Evolutionary conservation across 2,113 vertebrate genomes (phyloP).

Genomic region (Ammospiza nelsoni): DNA sequence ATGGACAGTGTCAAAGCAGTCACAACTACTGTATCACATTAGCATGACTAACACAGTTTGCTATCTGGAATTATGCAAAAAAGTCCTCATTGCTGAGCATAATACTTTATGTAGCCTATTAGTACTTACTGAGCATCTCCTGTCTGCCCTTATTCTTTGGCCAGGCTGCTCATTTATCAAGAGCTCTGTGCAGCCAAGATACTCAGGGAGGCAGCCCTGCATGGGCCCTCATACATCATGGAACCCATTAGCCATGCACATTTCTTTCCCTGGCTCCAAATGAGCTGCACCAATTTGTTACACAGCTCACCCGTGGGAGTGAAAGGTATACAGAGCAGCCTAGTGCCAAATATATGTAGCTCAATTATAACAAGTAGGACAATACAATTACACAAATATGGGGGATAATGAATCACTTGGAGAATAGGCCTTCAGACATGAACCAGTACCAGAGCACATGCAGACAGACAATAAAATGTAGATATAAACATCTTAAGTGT

Average conservation of each 20-base stretch:
- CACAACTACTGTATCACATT: constrained; percentile 53
- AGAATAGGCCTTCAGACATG: background rate
- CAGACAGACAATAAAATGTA: background rate
- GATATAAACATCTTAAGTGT: background rate
- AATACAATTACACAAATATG: background rate
- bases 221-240: constrained; percentile 14
- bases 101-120: constrained; percentile 28
- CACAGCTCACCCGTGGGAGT: background rate
- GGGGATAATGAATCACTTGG: background rate
- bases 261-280: background rate
- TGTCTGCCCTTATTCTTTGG: constrained; percentile 1
- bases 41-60: constrained; percentile 55
- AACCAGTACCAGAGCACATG: background rate
- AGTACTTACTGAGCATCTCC: constrained; percentile 31
- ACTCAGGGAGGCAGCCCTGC: background rate
- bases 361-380: background rate
- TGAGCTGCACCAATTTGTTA: background rate
- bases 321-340: background rate
- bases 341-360: background rate
- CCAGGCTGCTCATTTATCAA: constrained; percentile 56
- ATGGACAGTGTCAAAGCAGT: constrained; percentile 22
- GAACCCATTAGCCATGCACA: constrained; percentile 1
- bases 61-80: constrained; percentile 32
- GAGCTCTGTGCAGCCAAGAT: constrained; percentile 11
- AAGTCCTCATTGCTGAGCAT: background rate